Evolutionary conservation across 2,888 invertebrate species (phyloP).

Genomic region (Cactoblastis cactorum): DNA sequence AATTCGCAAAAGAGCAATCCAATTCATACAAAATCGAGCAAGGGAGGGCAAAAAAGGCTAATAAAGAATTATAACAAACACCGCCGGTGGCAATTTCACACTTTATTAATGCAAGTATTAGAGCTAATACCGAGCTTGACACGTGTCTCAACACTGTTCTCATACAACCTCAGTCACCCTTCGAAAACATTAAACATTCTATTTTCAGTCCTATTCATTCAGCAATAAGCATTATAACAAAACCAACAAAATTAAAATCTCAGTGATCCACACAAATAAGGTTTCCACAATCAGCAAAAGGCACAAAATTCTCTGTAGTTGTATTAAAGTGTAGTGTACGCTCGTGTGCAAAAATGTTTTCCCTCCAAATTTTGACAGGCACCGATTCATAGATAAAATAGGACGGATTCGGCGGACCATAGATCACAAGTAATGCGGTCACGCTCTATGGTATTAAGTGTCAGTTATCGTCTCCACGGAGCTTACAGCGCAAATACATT

Average conservation of each 20-base stretch:
- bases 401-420: slow-evolving; percentile 62
- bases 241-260: slow-evolving; percentile 13
- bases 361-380: slow-evolving; percentile 61
- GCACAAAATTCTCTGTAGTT: slow-evolving; percentile 32
- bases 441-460: slow-evolving; percentile 78
- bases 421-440: slow-evolving; percentile 78
- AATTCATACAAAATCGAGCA: slow-evolving; percentile 32
- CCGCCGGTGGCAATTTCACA: slow-evolving; percentile 75
- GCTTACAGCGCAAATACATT: slow-evolving; percentile 68
- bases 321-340: slow-evolving; percentile 28
- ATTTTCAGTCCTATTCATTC: slow-evolving; percentile 41
- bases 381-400: slow-evolving; percentile 62
- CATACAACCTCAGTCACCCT: slow-evolving; percentile 63
- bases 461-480: slow-evolving; percentile 77
- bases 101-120: slow-evolving; percentile 79
- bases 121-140: slow-evolving; percentile 73
- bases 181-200: slow-evolving; percentile 30
- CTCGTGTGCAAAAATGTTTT: slow-evolving; percentile 44
- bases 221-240: slow-evolving; percentile 31
- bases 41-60: slow-evolving; percentile 50
- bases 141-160: slow-evolving; percentile 76
- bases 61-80: slow-evolving; percentile 76
- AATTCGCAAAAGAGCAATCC: slow-evolving; percentile 45
- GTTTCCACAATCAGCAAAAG: slow-evolving; percentile 33
- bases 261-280: slow-evolving; percentile 16